Conservation (phyloP, 2,888 invertebrate genomes). For the Corbicula japonica region DNA sequence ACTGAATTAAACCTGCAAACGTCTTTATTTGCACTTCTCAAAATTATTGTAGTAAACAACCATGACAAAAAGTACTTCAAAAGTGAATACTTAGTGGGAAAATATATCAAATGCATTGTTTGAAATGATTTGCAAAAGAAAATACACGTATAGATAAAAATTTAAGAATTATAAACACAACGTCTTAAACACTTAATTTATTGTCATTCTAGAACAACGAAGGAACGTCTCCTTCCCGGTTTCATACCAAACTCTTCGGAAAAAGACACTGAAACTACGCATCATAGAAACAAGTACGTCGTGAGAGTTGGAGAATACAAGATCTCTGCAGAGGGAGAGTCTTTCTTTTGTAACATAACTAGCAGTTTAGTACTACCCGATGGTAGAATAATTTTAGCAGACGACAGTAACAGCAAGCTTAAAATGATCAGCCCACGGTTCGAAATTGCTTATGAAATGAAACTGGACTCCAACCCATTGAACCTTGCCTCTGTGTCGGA, state of each 20-base stretch:
- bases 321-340: constrained; percentile 42
- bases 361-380: constrained; percentile 55
- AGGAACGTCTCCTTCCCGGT: constrained; percentile 38
- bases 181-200: background rate
- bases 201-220: constrained; percentile 32
- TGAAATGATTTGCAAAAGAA: too few relatives aligned
- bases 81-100: too few relatives aligned
- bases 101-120: too few relatives aligned
- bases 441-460: constrained; percentile 39
- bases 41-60: too few relatives aligned
- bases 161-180: background rate
- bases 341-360: constrained; percentile 60
- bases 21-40: too few relatives aligned
- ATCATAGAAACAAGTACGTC: constrained; percentile 54
- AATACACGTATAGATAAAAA: too few relatives aligned
- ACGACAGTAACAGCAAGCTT: constrained; percentile 63
- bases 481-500: constrained; percentile 50
- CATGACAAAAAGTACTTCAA: too few relatives aligned
- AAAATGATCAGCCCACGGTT: constrained; percentile 49
- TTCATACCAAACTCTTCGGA: constrained; percentile 40
- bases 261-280: constrained; percentile 23
- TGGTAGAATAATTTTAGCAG: constrained; percentile 49
- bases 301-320: constrained; percentile 48
- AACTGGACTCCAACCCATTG: constrained; percentile 54
- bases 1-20: too few relatives aligned